Conservation (phyloP, 2,113 vertebrate genomes). For the Elanoides forficatus region DNA sequence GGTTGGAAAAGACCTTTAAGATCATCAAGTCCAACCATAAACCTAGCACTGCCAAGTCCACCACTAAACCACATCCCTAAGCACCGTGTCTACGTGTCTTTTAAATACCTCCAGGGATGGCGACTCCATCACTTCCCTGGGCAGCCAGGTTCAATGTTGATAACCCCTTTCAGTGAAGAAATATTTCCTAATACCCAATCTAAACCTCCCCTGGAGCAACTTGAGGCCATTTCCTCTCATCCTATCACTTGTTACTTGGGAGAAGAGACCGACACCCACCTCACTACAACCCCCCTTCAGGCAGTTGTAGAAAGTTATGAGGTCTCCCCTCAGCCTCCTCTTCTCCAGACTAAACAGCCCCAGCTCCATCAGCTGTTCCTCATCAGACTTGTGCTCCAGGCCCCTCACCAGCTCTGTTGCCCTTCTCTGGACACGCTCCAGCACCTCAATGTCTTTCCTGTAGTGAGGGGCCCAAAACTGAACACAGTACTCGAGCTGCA, state of each 20-base stretch:
- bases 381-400: neutral
- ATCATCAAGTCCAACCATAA: neutral
- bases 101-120: neutral
- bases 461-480: neutral
- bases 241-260: neutral
- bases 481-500: accelerated
- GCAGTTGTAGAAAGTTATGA: too few species aligned
- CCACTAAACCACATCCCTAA: neutral
- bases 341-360: too few species aligned
- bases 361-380: neutral
- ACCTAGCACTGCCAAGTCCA: neutral
- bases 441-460: neutral
- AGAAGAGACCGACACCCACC: too few species aligned
- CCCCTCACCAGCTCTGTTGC: neutral
- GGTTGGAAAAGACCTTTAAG: neutral
- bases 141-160: neutral
- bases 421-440: neutral
- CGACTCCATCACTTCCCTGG: neutral
- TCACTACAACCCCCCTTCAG: too few species aligned
- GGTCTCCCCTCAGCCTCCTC: too few species aligned
- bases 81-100: neutral
- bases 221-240: neutral
- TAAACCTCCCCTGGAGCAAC: neutral
- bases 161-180: accelerated
- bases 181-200: neutral